Conservation (phyloP, 1,140 invertebrate genomes). For the Trissolcus basalis region DNA sequence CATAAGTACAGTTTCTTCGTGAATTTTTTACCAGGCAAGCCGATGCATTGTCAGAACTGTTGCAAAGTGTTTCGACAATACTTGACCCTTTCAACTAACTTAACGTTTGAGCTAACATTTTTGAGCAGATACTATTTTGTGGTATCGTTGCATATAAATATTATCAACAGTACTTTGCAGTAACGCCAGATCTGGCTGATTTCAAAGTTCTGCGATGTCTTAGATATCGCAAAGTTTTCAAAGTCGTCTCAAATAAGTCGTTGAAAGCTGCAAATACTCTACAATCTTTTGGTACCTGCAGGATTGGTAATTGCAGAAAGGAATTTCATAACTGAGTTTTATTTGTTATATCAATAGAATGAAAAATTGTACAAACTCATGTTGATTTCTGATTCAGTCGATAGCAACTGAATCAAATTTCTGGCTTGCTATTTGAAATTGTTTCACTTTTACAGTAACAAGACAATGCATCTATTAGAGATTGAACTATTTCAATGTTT, state of each 20-base stretch:
- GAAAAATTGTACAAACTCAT: too few species aligned
- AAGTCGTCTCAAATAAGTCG: too few species aligned
- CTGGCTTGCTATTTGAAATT: constrained; percentile 15
- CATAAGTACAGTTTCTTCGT: constrained; percentile 36
- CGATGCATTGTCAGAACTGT: constrained; percentile 35
- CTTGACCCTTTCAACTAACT: constrained; percentile 4
- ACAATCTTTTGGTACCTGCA: too few species aligned
- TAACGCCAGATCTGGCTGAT: constrained; percentile 51
- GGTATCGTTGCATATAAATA: too few species aligned
- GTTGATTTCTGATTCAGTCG: too few species aligned
- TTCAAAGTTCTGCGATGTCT: constrained; percentile 24
- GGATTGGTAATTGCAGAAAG: too few species aligned
- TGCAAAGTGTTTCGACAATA: constrained; percentile 33
- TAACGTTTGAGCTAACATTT: background rate
- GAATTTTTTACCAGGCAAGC: constrained; percentile 43
- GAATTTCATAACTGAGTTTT: too few species aligned
- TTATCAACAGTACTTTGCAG: too few species aligned
- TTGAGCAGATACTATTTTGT: too few species aligned
- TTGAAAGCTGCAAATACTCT: too few species aligned
- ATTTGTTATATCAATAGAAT: too few species aligned
- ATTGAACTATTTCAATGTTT: constrained; percentile 58
- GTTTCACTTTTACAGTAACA: constrained; percentile 11
- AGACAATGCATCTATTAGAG: constrained; percentile 46
- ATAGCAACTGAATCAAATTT: too few species aligned
- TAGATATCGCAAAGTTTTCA: constrained; percentile 23